These are phyloP conservation scores for Cyprinodon diabolis DNA, from an alignment of 2,797 vertebrate species.

Conservation along the genomic window DNA sequence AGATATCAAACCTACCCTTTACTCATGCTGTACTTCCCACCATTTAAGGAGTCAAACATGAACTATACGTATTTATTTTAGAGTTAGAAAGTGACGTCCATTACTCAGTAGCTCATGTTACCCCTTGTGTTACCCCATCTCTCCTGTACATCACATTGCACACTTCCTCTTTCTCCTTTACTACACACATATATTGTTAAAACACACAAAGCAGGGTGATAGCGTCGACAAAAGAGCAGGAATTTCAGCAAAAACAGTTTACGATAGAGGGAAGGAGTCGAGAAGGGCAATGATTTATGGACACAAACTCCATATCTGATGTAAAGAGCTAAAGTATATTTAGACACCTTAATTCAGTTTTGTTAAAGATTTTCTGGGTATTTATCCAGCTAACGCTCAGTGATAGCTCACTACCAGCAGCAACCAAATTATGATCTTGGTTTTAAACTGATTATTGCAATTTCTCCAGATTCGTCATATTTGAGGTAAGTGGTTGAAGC, in stretches of 20 bases:
- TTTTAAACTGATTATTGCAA: neutral
- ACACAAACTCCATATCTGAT: neutral
- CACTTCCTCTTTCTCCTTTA: slow-evolving; percentile 43
- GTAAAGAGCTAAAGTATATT: neutral
- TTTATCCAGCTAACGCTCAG: neutral
- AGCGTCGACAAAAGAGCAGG: neutral
- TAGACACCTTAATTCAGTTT: slow-evolving; percentile 8
- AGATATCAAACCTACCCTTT: no score
- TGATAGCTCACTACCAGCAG: neutral
- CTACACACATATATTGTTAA: neutral
- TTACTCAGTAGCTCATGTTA: neutral
- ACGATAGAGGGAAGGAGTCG: neutral
- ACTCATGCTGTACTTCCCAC: neutral
- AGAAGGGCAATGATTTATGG: neutral
- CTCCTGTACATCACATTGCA: neutral
- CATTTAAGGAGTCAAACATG: neutral
- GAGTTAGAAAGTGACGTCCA: neutral
- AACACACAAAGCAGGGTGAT: neutral
- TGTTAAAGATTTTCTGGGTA: neutral
- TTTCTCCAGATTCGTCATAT: accelerated
- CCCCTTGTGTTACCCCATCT: neutral
- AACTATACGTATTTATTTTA: neutral
- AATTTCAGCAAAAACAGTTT: neutral
- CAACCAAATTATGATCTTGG: neutral
- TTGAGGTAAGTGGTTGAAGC: slow-evolving; percentile 48